Evolutionary conservation across 2,797 vertebrate genomes (phyloP).

Genomic region (Karalla daura): DNA sequence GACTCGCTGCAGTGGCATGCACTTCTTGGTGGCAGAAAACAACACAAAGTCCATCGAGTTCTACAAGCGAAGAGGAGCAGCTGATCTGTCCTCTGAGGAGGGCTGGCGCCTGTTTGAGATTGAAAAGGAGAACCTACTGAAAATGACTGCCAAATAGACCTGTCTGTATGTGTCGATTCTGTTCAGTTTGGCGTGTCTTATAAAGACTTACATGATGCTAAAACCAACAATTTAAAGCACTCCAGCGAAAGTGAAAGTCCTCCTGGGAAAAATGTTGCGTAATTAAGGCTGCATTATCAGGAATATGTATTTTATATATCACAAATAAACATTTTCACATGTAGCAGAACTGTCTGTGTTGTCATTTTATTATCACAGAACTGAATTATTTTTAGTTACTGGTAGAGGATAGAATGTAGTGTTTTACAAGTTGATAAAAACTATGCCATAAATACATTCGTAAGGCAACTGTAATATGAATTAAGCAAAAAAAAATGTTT

Average conservation of each 20-base stretch:
- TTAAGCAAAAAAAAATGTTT: not conserved
- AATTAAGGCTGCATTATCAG: not conserved
- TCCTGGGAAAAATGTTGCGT: not conserved
- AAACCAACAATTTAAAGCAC: not conserved
- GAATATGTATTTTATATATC: not conserved
- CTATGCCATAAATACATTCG: not conserved
- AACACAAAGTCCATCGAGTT: conserved; percentile 83
- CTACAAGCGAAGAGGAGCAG: conserved; percentile 76
- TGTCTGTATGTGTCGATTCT: conserved; percentile 1
- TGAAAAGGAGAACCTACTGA: conserved; percentile 76
- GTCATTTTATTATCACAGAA: not conserved
- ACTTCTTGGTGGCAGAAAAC: conserved; percentile 85
- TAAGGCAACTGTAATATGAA: not conserved
- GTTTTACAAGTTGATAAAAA: not conserved
- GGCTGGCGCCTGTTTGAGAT: conserved; percentile 86
- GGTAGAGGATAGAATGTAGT: not conserved
- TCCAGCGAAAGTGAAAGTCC: not conserved
- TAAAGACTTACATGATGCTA: not conserved
- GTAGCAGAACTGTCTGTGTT: not conserved
- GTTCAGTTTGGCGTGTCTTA: conserved; percentile 12
- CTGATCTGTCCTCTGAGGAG: conserved; percentile 82
- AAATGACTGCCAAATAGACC: conserved; percentile 72
- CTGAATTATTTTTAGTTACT: not conserved
- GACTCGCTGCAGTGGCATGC: conserved; percentile 85
- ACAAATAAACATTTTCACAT: not conserved